Evolutionary conservation across 2,113 vertebrate species (phyloP).

Genomic region (Danio rerio): DNA sequence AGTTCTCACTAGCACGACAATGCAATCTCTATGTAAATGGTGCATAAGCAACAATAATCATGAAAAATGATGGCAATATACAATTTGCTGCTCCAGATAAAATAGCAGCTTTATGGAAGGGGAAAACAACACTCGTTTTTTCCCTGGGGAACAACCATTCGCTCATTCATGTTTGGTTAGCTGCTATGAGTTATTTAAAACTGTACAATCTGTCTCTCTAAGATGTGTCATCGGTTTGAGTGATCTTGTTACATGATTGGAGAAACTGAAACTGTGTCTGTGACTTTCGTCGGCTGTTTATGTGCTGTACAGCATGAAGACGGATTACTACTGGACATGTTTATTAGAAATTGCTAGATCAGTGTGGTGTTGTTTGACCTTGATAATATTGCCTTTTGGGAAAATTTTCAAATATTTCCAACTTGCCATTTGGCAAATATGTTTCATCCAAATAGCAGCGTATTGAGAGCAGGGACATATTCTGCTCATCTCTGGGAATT

Average conservation of each 20-base stretch:
- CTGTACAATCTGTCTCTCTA: constrained; percentile 44
- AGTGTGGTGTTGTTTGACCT: background rate
- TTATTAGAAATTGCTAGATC: constrained; percentile 8
- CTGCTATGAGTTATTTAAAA: constrained; percentile 39
- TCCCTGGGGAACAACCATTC: constrained; percentile 13
- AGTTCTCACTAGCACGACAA: constrained; percentile 8
- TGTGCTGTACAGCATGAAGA: constrained; percentile 3
- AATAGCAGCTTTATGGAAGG: constrained; percentile 35
- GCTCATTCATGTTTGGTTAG: constrained; percentile 5
- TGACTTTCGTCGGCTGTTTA: constrained; percentile 31
- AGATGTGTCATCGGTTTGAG: constrained; percentile 34
- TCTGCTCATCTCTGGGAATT: no score
- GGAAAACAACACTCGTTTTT: constrained; percentile 34
- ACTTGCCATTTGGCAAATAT: background rate
- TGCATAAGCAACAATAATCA: constrained; percentile 43
- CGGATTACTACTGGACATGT: background rate
- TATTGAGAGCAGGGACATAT: no score
- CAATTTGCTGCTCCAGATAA: constrained; percentile 25
- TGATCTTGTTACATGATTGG: constrained; percentile 38
- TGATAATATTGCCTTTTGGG: background rate
- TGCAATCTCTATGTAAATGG: constrained; percentile 46
- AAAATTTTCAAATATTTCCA: background rate
- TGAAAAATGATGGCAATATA: constrained; percentile 44
- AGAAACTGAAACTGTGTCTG: constrained; percentile 24
- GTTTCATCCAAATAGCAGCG: constrained; percentile 5